Evolutionary conservation across 2,113 vertebrate species (phyloP).

Genomic region (Fregetta grallaria): DNA sequence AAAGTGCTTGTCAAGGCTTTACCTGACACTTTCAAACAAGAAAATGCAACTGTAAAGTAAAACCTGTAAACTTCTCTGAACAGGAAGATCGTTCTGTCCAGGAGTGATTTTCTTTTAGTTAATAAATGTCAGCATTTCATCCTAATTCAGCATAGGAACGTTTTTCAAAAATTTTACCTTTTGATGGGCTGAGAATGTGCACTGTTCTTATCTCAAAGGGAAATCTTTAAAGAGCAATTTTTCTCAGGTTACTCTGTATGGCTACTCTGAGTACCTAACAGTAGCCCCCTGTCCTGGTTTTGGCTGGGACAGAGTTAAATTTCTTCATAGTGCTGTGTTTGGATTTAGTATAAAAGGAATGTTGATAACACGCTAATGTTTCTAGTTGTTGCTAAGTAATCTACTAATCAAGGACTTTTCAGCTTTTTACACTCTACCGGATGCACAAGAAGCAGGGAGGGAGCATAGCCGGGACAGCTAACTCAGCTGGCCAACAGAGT

Average conservation of each 20-base stretch:
- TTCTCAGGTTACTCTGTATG: background rate
- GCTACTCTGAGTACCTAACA: background rate
- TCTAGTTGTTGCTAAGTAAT: too few relatives aligned
- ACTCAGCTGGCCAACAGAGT: too few relatives aligned
- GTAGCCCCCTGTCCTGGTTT: too few relatives aligned
- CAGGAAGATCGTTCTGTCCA: background rate
- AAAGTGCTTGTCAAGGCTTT: background rate
- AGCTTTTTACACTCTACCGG: too few relatives aligned
- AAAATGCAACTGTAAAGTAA: background rate
- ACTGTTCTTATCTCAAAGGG: background rate
- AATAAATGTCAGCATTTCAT: background rate
- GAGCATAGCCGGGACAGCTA: too few relatives aligned
- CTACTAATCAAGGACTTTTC: too few relatives aligned
- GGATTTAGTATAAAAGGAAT: too few relatives aligned
- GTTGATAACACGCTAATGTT: too few relatives aligned
- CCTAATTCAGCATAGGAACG: background rate
- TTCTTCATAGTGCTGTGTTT: too few relatives aligned
- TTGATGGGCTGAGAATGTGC: background rate
- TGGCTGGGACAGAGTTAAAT: too few relatives aligned
- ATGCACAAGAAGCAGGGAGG: too few relatives aligned
- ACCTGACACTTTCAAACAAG: background rate
- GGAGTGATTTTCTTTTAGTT: background rate
- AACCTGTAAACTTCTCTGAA: background rate
- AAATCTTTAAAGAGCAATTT: background rate
- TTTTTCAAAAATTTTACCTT: background rate